Base-by-base conservation (phyloP, 2,797 vertebrate genomes). In the Distichodus sexfasciatus region DNA sequence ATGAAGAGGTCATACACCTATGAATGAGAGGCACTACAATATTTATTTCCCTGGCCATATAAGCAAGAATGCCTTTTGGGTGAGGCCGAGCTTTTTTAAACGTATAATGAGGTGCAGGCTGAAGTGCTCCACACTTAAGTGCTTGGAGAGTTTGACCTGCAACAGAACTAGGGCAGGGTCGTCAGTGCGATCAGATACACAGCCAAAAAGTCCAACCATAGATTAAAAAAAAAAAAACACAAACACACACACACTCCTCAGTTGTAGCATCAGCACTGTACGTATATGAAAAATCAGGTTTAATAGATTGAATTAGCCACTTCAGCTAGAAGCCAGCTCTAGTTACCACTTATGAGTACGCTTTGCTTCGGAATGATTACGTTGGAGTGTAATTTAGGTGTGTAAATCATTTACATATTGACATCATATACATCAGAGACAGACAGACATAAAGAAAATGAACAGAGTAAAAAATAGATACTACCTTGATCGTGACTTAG, bases 401-500 rank as follows among this genome's bases (percentile, higher is more conserved):
- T 31, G 17, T 29, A 36, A 44, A 33, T 40, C 8, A 46, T 28
- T 28, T 21, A 1, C 19, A 59, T n/a, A n/a, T n/a, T n/a, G 24
- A 58, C 7, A 17, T 28, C 35, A 38, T n/a, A n/a, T 15, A 8
- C 10, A 66, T 26, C 31, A 63, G 47, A 63, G 28, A 71, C 62
- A 59, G 23, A 62, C 41, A 75, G 40, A 50, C n/a, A 59, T n/a
- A 19, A 41, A 24, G 64, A 66, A 21, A 67, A 50, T 72, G 83
- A 86, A 90, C 83, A 76, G 84, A 63, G 79, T 79, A 83, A 61
- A 93, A 97, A 98, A 94, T 91, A 94, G 88, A 92, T 98, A 98
- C 97, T 99, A 99, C 97, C 96, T 99, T 99, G 96, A 99, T 98
- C 94, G 95, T 85, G 97, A 98, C 93, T 98, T 98, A 98, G 96